A percentile compares a stretch with the other conserved stretches of the same genome.
Conservation (phyloP, 2,888 invertebrate genomes). For the Cephus rjabovi region DNA sequence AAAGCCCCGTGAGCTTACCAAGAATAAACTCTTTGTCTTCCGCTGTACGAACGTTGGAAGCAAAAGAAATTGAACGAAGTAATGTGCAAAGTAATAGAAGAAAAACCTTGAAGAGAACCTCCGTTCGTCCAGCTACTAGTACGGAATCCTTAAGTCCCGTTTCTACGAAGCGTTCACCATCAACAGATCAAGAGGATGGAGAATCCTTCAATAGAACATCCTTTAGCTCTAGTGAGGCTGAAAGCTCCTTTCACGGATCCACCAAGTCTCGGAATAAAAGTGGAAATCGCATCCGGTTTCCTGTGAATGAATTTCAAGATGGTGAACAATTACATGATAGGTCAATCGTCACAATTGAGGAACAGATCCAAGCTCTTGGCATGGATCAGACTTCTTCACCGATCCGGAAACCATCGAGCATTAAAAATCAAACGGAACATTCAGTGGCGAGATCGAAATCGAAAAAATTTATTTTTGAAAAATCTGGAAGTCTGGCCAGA, state of each 20-base stretch:
- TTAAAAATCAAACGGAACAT: background rate
- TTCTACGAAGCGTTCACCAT: conserved; percentile 12
- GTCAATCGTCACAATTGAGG: background rate
- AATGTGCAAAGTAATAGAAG: background rate
- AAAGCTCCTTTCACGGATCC: conserved; percentile 32
- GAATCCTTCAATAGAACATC: conserved; percentile 35
- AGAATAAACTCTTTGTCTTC: background rate
- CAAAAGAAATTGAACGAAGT: background rate
- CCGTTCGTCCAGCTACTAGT: conserved; percentile 2
- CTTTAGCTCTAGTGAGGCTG: conserved; percentile 39
- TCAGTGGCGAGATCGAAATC: background rate
- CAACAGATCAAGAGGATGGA: conserved; percentile 25
- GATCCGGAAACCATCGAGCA: background rate
- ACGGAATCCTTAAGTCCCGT: conserved; percentile 18
- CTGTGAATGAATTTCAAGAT: background rate
- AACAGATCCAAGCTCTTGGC: background rate
- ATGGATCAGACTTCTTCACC: background rate
- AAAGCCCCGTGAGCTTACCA: background rate
- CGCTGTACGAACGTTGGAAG: background rate
- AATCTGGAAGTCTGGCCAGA: background rate
- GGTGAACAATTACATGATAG: background rate
- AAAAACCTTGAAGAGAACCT: background rate
- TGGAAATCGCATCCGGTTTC: conserved; percentile 5
- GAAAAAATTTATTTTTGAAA: background rate
- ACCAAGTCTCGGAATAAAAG: conserved; percentile 29